A percentile compares a stretch with the other conserved stretches of the same genome.
Evolutionary conservation across 2,888 invertebrate species (phyloP).

Genomic region (Meganola albula): DNA sequence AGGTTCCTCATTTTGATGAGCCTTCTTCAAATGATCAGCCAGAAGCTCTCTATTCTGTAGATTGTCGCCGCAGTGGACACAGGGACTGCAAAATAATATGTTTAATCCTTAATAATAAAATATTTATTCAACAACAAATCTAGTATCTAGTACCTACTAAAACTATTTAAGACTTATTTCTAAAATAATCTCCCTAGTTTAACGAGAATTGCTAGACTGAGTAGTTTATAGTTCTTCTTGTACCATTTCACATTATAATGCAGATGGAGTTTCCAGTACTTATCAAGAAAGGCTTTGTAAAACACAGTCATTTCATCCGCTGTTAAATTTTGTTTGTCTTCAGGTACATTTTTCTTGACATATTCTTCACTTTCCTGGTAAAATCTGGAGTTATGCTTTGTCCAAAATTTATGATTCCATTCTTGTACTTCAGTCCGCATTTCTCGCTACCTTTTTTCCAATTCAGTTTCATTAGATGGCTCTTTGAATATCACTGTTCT

Average conservation of each 20-base stretch:
- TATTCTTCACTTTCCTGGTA: constrained; percentile 78
- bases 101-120: too few relatives aligned
- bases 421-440: constrained; percentile 82
- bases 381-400: constrained; percentile 86
- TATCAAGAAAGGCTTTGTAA: constrained; percentile 90
- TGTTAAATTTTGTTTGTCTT: constrained; percentile 75
- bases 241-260: constrained; percentile 92
- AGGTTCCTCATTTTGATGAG: constrained; percentile 27
- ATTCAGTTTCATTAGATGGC: constrained; percentile 79
- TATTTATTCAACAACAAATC: too few relatives aligned
- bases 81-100: constrained; percentile 39
- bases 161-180: constrained; percentile 24
- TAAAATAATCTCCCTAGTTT: constrained; percentile 59
- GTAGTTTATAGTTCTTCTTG: constrained; percentile 82
- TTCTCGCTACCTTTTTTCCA: constrained; percentile 81
- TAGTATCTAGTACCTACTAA: too few relatives aligned
- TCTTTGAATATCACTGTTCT: constrained; percentile 83
- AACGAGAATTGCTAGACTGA: constrained; percentile 80
- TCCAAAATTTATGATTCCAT: constrained; percentile 93
- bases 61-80: constrained; percentile 45
- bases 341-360: constrained; percentile 64
- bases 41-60: constrained; percentile 29
- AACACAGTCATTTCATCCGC: constrained; percentile 93
- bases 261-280: constrained; percentile 86
- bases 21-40: constrained; percentile 35